phyloP scores from a whole-genome alignment of 1,140 invertebrate genomes.

The Apis dorsata region DNA sequence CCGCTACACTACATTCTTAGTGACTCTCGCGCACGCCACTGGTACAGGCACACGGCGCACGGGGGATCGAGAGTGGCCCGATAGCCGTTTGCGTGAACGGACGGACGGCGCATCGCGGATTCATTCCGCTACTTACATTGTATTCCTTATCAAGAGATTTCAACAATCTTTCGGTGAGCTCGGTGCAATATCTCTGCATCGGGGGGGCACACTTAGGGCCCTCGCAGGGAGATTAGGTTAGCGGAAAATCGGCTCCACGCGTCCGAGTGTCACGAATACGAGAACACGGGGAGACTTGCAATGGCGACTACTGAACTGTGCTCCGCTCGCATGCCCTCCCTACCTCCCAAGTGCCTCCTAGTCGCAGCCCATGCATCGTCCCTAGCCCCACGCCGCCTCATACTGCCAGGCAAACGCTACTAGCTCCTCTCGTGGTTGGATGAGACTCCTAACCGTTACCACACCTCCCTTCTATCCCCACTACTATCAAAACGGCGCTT shows the following conservation, averaged over 20 bases:
- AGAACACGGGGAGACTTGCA: conserved; percentile 76
- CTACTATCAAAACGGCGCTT: not conserved
- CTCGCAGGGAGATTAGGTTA: conserved; percentile 72
- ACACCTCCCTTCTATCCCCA: conserved; percentile 29
- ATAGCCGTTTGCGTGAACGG: conserved; percentile 79
- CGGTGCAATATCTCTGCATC: conserved; percentile 83
- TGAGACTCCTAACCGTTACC: conserved; percentile 22
- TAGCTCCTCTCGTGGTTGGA: conserved; percentile 61
- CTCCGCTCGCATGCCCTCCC: conserved; percentile 77
- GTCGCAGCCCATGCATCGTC: conserved; percentile 68
- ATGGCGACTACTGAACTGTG: conserved; percentile 78
- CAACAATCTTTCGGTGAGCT: conserved; percentile 84
- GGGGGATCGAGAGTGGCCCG: conserved; percentile 76
- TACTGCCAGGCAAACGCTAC: conserved; percentile 58
- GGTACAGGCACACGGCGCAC: conserved; percentile 72
- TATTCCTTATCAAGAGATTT: conserved; percentile 85
- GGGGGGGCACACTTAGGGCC: conserved; percentile 75
- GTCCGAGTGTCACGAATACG: conserved; percentile 72
- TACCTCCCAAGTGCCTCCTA: conserved; percentile 77
- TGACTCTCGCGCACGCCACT: conserved; percentile 66
- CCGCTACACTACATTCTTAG: conserved; percentile 45
- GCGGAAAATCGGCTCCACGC: conserved; percentile 72
- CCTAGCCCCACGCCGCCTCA: conserved; percentile 61
- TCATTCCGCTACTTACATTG: conserved; percentile 82
- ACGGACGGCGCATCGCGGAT: conserved; percentile 71